Evolutionary conservation across 2,888 invertebrate species (phyloP), one percentile per base, ranked within the genome.

Genomic region (Eupelmus urozonus): DNA sequence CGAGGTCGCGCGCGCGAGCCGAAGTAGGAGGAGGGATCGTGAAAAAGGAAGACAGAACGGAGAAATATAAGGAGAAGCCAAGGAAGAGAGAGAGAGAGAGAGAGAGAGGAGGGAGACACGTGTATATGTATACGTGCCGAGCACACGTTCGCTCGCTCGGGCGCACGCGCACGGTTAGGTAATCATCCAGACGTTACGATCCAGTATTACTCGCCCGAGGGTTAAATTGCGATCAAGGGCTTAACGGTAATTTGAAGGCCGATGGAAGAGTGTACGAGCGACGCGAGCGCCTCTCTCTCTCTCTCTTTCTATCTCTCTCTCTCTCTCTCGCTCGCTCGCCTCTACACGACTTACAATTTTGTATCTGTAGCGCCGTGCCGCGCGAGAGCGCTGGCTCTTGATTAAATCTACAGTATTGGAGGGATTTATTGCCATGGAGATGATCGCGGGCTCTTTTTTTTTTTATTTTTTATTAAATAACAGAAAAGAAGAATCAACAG

Each of bases 191-290:
- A 87, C 84, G 83, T 83, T 85, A 79, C 84, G 85, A 86, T 85
- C 85, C 84, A 83, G 85, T 87, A 85, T 85, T 85, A 86, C 84
- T 82, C 82, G 82, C 85, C 85, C 82, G 81, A 83, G 85, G 88
- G 86, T 86, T 85, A 86, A 88, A 88, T 88, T 85, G 86, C 87
- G 87, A 88, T 88, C 87, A 88, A 87, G 86, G 87, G 87, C 87
- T 87, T 87, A 88, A 87, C 88, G 87, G 88, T 87, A 84, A 87
- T 85, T 86, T 86, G 87, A 88, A 87, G 88, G 87, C 84, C 87
- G 87, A 85, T 84, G 81, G 84, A 85, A 82, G 82, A 79, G 83
- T 82, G 53, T 13, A 82, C 79, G 77, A 69, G 73, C 70, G 79
- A 55, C 62, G 73, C 70, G 80, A 5, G 5, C 34, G 3, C 34